These are phyloP conservation scores for Mythimna loreyi DNA, from an alignment of 2,888 invertebrate genomes.

Conservation along the genomic window DNA sequence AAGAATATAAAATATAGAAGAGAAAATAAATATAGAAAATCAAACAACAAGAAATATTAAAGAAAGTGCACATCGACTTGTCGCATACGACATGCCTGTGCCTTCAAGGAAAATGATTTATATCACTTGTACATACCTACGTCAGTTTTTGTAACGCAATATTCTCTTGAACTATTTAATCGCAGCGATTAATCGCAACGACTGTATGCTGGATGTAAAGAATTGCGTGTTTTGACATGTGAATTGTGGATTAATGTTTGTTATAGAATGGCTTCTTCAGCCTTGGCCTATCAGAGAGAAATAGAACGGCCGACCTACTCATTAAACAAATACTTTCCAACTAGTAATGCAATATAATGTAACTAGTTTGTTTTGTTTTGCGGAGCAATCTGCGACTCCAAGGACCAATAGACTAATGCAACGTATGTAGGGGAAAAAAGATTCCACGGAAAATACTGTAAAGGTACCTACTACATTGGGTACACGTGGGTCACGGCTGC, in stretches of 20 bases:
- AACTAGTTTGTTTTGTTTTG: not conserved
- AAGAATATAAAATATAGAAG: too few relatives aligned
- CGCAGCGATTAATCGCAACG: slow-evolving; percentile 48
- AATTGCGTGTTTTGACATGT: slow-evolving; percentile 46
- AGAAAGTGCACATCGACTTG: slow-evolving; percentile 43
- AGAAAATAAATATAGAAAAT: slow-evolving; percentile 52
- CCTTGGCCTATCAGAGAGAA: slow-evolving; percentile 31
- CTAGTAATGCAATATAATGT: not conserved
- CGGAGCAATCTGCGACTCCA: not conserved
- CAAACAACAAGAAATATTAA: slow-evolving; percentile 34
- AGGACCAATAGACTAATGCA: not conserved
- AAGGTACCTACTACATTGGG: not conserved
- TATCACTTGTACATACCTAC: slow-evolving; percentile 12
- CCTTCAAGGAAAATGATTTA: slow-evolving; percentile 56
- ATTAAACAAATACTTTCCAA: slow-evolving; percentile 9
- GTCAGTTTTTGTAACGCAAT: slow-evolving; percentile 33
- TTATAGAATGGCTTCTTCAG: slow-evolving; percentile 29
- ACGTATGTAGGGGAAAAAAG: not conserved
- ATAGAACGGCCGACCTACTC: slow-evolving; percentile 10
- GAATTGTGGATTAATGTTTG: slow-evolving; percentile 36
- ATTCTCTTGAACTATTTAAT: slow-evolving; percentile 39
- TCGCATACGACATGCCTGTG: slow-evolving; percentile 30
- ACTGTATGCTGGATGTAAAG: slow-evolving; percentile 19
- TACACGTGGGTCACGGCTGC: too few relatives aligned
- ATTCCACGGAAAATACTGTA: not conserved